phyloP scores from a whole-genome alignment of 1,140 invertebrate species.

The Mya arenaria region DNA sequence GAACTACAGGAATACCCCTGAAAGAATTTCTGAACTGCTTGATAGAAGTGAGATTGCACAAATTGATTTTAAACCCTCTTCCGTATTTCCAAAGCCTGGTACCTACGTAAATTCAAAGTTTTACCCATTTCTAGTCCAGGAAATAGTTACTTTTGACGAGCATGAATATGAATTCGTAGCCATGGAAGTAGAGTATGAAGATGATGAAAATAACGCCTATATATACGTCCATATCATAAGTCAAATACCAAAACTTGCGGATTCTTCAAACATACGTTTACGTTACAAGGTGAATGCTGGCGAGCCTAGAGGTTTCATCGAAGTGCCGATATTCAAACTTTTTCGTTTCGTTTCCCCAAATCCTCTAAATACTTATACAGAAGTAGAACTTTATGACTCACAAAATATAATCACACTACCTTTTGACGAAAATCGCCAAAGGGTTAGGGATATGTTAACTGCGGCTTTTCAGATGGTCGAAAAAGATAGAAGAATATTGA shows the following conservation, averaged over 20 bases:
- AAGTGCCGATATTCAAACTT: constrained; percentile 50
- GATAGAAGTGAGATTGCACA: background rate
- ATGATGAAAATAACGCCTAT: constrained; percentile 7
- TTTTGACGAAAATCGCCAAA: constrained; percentile 41
- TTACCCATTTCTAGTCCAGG: constrained; percentile 37
- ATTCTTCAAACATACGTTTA: background rate
- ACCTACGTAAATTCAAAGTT: constrained; percentile 13
- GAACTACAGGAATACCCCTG: background rate
- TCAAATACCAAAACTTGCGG: background rate
- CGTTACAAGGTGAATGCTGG: constrained; percentile 17
- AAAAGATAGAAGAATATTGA: constrained; percentile 67
- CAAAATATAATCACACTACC: constrained; percentile 7
- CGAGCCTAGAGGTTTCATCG: background rate
- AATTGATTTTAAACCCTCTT: background rate
- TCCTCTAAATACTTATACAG: background rate
- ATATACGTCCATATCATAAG: constrained; percentile 42
- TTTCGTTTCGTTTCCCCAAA: background rate
- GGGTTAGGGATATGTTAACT: constrained; percentile 10
- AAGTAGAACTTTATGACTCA: constrained; percentile 1
- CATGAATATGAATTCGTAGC: constrained; percentile 42
- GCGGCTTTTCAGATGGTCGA: constrained; percentile 65
- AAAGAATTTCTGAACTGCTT: background rate
- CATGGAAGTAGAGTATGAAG: constrained; percentile 8
- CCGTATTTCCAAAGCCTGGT: background rate
- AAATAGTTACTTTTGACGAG: constrained; percentile 12